Evolutionary conservation across 1,140 invertebrate genomes (phyloP).

Genomic region (Hermetia illucens): DNA sequence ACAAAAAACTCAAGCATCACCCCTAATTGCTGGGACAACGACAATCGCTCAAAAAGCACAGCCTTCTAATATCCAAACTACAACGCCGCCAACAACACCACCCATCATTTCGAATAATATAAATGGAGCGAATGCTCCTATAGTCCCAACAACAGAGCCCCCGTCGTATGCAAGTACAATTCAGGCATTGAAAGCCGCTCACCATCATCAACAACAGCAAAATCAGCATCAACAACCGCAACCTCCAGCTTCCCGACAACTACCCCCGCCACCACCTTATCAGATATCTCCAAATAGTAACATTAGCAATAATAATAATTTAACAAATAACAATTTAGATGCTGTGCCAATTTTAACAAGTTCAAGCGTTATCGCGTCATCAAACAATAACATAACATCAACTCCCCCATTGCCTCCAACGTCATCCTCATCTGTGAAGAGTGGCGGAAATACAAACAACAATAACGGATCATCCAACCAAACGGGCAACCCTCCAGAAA

Average conservation of each 20-base stretch:
- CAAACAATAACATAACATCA: slow-evolving; percentile 30
- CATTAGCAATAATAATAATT: slow-evolving; percentile 10
- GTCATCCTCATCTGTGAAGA: slow-evolving; percentile 9
- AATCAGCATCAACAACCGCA: not conserved
- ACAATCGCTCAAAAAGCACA: slow-evolving; percentile 11
- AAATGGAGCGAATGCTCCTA: slow-evolving; percentile 16
- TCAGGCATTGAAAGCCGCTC: slow-evolving; percentile 66
- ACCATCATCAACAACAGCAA: slow-evolving; percentile 26
- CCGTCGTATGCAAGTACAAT: slow-evolving; percentile 85
- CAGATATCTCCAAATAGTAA: slow-evolving; percentile 28
- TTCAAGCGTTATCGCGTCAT: not conserved
- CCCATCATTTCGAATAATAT: slow-evolving; percentile 30
- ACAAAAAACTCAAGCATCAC: slow-evolving; percentile 45
- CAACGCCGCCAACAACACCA: slow-evolving; percentile 41
- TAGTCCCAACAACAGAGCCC: slow-evolving; percentile 71
- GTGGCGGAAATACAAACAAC: no score
- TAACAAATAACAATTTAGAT: slow-evolving; percentile 1
- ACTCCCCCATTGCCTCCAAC: slow-evolving; percentile 28
- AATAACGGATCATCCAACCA: slow-evolving; percentile 1
- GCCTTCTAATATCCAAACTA: slow-evolving; percentile 25
- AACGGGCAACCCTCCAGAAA: not conserved
- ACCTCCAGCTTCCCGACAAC: slow-evolving; percentile 33
- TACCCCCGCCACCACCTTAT: slow-evolving; percentile 57
- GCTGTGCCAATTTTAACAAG: slow-evolving; percentile 12
- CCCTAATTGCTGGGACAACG: slow-evolving; percentile 22